Conservation (phyloP, 1,140 invertebrate genomes). For the Drosophila jambulina region DNA sequence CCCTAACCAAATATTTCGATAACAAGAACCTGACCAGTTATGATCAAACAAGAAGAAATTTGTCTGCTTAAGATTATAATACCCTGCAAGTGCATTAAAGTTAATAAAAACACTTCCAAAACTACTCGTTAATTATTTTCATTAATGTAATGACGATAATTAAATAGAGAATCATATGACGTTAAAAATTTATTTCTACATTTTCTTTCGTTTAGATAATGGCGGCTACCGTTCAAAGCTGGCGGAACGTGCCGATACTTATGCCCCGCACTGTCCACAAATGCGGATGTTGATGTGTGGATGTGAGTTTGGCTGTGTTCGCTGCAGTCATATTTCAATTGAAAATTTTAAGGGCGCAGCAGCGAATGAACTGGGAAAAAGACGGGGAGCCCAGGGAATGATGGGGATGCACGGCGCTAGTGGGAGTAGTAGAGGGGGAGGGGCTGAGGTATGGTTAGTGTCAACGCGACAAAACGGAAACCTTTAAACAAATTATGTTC, state of each 20-base stretch:
- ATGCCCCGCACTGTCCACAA: slow-evolving; percentile 31
- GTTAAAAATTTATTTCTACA: neutral
- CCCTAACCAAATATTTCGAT: neutral
- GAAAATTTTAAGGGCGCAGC: slow-evolving; percentile 73
- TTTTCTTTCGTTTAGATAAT: slow-evolving; percentile 9
- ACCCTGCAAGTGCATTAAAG: too few species aligned
- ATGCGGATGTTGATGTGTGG: slow-evolving; percentile 41
- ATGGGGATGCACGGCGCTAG: slow-evolving; percentile 5
- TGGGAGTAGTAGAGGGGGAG: slow-evolving; percentile 1
- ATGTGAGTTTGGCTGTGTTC: slow-evolving; percentile 30
- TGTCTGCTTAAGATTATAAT: too few species aligned
- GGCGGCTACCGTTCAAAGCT: neutral
- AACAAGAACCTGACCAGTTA: neutral
- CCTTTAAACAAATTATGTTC: slow-evolving; percentile 76
- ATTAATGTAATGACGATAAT: too few species aligned
- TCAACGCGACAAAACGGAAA: slow-evolving; percentile 52
- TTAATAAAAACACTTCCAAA: too few species aligned
- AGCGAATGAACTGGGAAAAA: slow-evolving; percentile 7
- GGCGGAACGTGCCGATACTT: slow-evolving; percentile 37
- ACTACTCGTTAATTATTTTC: too few species aligned
- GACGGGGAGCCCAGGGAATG: slow-evolving; percentile 15
- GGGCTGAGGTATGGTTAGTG: neutral
- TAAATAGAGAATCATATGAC: neutral
- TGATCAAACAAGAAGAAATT: too few species aligned
- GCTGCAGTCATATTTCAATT: slow-evolving; percentile 76